Evolutionary conservation across 1,140 invertebrate species (phyloP), one percentile per base, ranked within the genome.

Genomic region (Littorina saxatilis): DNA sequence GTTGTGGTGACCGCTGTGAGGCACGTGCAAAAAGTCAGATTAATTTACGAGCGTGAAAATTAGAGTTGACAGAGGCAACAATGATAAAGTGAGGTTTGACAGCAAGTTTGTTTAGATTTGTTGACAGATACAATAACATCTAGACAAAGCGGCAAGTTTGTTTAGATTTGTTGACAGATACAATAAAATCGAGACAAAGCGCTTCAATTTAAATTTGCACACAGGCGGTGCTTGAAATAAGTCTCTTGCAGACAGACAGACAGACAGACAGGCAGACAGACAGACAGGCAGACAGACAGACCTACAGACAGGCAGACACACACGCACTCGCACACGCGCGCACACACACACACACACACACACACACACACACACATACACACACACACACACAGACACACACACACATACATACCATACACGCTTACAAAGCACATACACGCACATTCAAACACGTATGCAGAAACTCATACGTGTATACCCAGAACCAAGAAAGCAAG

Each of bases 361-460:
- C 70, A 43, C 20, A 73, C 68, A 40, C 37, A 47, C 40, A 1
- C 70, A 73, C 70, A 73, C 40, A 50, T n/a, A 73, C 70, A 73
- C 70, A 50, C 70, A 73, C 70, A 50, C 70, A 73, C 70, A 73
- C 70, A 73, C 70, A 73, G 40, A 73, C 70, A 73, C 70, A 73
- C 70, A 73, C 70, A 73, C 70, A 73, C 70, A 73, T 40, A 73
- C 70, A 73, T 40, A 73, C n/a, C n/a, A n/a, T n/a, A n/a, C n/a
- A n/a, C n/a, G n/a, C n/a, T n/a, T n/a, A n/a, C n/a, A n/a, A n/a
- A n/a, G n/a, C 70, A 73, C 70, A 73, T 40, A 73, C 70, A 73
- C 70, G 50, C 15, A 2, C 1, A 72, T 47, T 23, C 68, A 72
- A 37, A 72, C 68, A 72, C 4, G 4, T 27, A 68, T n/a, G 29